phyloP scores from a whole-genome alignment of 2,797 vertebrate genomes.

The Centroberyx gerrardi region DNA sequence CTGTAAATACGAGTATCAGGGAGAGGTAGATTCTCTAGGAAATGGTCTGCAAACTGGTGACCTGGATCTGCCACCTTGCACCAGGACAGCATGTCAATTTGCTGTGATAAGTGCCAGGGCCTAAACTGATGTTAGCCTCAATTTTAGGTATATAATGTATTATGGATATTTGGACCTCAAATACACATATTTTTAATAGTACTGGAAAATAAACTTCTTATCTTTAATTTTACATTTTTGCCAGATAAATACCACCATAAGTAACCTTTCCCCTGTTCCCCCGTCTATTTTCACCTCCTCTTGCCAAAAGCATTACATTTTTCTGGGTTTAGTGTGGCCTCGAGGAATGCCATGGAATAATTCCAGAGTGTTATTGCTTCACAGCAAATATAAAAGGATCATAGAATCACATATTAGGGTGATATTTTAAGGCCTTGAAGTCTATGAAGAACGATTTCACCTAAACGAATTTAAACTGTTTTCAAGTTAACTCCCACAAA shows the following conservation, averaged over 20 bases:
- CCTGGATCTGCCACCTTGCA: neutral
- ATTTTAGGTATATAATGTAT: neutral
- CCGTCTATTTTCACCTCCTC: neutral
- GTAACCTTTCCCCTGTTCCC: neutral
- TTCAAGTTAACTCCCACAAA: neutral
- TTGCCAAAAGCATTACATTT: neutral
- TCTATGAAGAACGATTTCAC: neutral
- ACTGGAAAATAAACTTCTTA: neutral
- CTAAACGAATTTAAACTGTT: neutral
- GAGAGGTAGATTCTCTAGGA: conserved; percentile 20
- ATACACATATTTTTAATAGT: neutral
- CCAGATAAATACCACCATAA: too few relatives aligned
- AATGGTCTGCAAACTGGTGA: conserved; percentile 23
- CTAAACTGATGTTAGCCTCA: neutral
- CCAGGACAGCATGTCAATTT: conserved; percentile 2
- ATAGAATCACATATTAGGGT: neutral
- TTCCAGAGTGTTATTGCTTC: too few relatives aligned
- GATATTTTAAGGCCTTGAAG: neutral
- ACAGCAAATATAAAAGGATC: neutral
- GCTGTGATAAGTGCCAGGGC: neutral
- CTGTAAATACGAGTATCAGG: neutral
- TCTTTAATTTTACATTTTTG: neutral
- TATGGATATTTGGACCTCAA: neutral
- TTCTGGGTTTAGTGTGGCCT: neutral
- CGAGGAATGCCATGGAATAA: too few relatives aligned